Conservation (phyloP, 1,140 invertebrate species). For the Carcinoscorpius rotundicauda region DNA sequence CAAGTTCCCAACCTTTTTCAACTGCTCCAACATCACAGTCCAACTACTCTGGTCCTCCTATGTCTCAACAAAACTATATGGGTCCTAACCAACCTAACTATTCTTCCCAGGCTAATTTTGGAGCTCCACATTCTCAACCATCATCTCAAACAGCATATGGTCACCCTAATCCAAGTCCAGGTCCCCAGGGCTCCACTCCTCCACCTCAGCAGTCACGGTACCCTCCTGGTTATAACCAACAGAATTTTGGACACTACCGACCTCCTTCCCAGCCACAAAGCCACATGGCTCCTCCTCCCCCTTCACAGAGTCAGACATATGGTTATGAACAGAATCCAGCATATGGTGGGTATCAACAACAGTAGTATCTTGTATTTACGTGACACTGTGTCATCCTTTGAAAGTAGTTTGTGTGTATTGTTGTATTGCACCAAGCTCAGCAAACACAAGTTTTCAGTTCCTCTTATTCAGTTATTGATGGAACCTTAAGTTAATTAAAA, state of each 20-base stretch:
- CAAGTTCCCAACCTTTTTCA: slow-evolving; percentile 9
- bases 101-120: slow-evolving; percentile 12
- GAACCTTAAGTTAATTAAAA: too few species aligned
- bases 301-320: background rate
- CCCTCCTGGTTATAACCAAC: slow-evolving; percentile 8
- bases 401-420: too few species aligned
- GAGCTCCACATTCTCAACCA: slow-evolving; percentile 5
- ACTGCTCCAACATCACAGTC: slow-evolving; percentile 6
- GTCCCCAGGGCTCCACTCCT: slow-evolving; percentile 11
- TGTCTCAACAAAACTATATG: slow-evolving; percentile 8
- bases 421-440: too few species aligned
- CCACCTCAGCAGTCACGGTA: slow-evolving; percentile 13
- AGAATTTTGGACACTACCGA: slow-evolving; percentile 8
- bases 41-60: slow-evolving; percentile 3
- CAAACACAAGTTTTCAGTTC: too few species aligned
- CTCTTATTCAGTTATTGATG: too few species aligned
- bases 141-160: slow-evolving; percentile 4
- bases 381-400: too few species aligned
- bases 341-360: slow-evolving; percentile 2
- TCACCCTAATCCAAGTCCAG: slow-evolving; percentile 8
- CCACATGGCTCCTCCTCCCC: slow-evolving; percentile 7
- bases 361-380: background rate
- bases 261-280: background rate
- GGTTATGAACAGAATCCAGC: slow-evolving; percentile 6
- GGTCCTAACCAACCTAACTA: slow-evolving; percentile 10